These are phyloP conservation scores for Drosophila micromelanica DNA, from an alignment of 1,140 invertebrate genomes.

Conservation along the genomic window DNA sequence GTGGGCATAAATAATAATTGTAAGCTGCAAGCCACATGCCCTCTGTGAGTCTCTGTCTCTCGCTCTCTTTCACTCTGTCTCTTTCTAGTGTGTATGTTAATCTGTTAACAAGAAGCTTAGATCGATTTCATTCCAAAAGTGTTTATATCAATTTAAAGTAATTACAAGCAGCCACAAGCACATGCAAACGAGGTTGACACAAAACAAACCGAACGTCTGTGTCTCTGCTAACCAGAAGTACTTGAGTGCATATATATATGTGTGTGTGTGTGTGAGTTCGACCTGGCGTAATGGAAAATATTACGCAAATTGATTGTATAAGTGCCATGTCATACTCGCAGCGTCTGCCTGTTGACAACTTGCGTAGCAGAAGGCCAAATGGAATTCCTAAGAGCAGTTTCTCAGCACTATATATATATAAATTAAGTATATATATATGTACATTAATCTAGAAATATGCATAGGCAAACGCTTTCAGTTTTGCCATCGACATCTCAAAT, in stretches of 20 bases:
- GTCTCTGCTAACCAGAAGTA: slow-evolving; percentile 11
- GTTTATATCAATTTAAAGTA: slow-evolving; percentile 83
- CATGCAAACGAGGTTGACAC: slow-evolving; percentile 40
- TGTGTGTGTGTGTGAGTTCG: slow-evolving; percentile 12
- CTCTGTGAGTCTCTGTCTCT: neutral
- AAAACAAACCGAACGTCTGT: slow-evolving; percentile 43
- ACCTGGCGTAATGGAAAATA: slow-evolving; percentile 55
- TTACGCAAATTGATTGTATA: slow-evolving; percentile 60
- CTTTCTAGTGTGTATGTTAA: slow-evolving; percentile 59
- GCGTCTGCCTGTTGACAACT: slow-evolving; percentile 35
- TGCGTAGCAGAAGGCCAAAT: slow-evolving; percentile 20
- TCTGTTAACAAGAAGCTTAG: slow-evolving; percentile 82
- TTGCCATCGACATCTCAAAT: slow-evolving; percentile 34
- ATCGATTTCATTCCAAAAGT: slow-evolving; percentile 81
- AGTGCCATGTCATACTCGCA: slow-evolving; percentile 45
- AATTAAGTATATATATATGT: neutral
- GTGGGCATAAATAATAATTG: slow-evolving; percentile 77
- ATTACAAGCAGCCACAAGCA: slow-evolving; percentile 79
- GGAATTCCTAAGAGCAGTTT: slow-evolving; percentile 22
- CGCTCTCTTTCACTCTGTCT: neutral
- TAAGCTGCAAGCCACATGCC: slow-evolving; percentile 60
- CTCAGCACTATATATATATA: neutral
- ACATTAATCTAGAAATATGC: slow-evolving; percentile 2
- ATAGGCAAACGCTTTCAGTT: slow-evolving; percentile 1
- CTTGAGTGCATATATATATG: slow-evolving; percentile 3